Evolutionary conservation across 2,797 vertebrate species (phyloP), one percentile per base, ranked within the genome.

Genomic region (Ambastaia sidthimunki): DNA sequence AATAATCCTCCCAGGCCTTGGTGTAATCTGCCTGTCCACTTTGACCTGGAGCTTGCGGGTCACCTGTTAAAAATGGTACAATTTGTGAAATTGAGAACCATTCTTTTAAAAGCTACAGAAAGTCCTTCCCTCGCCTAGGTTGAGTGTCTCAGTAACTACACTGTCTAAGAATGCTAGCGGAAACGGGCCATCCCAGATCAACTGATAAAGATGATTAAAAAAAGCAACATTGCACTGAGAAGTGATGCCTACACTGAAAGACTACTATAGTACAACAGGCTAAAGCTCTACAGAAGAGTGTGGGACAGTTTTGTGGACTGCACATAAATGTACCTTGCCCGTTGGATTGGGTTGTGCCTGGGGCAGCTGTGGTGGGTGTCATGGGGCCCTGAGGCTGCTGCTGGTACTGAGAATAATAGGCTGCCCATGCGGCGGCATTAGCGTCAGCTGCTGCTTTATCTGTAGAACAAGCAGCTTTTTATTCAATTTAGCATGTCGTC

Each of bases 1-100:
- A 99, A 96, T 99, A 99, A 86, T 99, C 98, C 91, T 99, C 98
- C 98, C 98, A 99, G 90, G 98, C 97, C 94, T 98, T 97, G 89
- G 98, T 97, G 93, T 99, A 99, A 95, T 99, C 98, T 94, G 97
- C 95, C 92, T 99, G 98, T 91, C 96, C 97, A 95, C 95, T 93
- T 93, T 96, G 97, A 94, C 95, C 96, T 94, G 96, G 96, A 94
- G 95, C 95, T 93, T 96, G 96, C 88, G 96, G 96, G 93, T 98
- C 97, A 95, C 96, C 98, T 98, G 94, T 91, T 95, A 87, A 93
- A 95, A 89, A 94, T 86, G 88, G 93, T 91, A 94, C 93, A 93
- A 84, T 93, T 91, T 92, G 91, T 59, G 75, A 69, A 77, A 92
- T 93, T 94, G 92, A 92, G 90, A 86, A 89, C 90, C 88, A 87